A percentile compares a stretch with the other conserved stretches of the same genome.
phyloP scores from a whole-genome alignment of 1,140 invertebrate species.

The Diachasma alloeum region DNA sequence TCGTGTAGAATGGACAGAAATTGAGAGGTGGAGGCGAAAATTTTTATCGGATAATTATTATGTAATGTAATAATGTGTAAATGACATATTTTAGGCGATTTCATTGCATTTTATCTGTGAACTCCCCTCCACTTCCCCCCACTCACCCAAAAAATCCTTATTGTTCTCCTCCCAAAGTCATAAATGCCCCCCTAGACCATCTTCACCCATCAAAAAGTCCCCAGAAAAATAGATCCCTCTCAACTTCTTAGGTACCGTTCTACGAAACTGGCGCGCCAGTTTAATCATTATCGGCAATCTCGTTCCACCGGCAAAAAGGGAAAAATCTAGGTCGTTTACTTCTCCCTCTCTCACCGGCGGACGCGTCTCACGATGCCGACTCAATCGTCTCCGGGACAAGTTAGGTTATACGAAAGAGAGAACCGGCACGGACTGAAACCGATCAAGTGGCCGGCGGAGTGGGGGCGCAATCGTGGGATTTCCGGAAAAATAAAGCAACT shows the following conservation, averaged over 20 bases:
- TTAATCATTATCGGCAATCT: constrained; percentile 8
- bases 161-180: background rate
- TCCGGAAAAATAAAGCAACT: background rate
- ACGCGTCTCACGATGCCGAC: background rate
- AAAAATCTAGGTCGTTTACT: constrained; percentile 1
- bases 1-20: no score
- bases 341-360: background rate
- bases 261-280: background rate
- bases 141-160: no score
- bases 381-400: constrained; percentile 7
- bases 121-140: no score
- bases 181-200: background rate
- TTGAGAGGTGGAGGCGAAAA: no score
- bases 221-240: background rate
- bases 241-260: background rate
- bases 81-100: no score
- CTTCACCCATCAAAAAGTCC: no score
- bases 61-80: no score
- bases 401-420: background rate
- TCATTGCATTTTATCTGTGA: no score
- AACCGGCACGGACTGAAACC: background rate
- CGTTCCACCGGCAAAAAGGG: constrained; percentile 8
- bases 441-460: background rate
- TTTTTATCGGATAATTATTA: no score
- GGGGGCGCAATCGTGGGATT: background rate